phyloP scores from a whole-genome alignment of 2,797 vertebrate genomes.

The Fistularia commersonii region DNA sequence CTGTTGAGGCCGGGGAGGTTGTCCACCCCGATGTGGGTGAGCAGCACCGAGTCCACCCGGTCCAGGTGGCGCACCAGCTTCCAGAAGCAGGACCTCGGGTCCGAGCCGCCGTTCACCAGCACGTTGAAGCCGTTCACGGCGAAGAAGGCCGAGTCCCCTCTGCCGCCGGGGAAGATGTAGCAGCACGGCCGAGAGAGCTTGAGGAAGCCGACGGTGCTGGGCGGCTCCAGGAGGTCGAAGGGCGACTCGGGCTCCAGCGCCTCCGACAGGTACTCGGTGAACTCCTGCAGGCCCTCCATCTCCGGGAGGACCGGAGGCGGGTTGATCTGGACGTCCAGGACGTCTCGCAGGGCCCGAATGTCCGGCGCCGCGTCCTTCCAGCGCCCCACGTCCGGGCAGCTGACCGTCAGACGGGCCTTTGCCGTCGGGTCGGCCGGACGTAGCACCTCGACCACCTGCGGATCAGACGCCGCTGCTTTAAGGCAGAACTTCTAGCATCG shows the following conservation, averaged over 20 bases:
- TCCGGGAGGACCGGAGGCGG: constrained; percentile 69
- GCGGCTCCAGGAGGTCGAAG: constrained; percentile 89
- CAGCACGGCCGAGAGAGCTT: constrained; percentile 93
- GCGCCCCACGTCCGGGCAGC: constrained; percentile 76
- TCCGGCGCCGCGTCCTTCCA: constrained; percentile 71
- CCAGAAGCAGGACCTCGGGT: constrained; percentile 89
- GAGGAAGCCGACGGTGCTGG: constrained; percentile 86
- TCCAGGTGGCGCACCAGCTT: constrained; percentile 94
- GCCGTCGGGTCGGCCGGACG: constrained; percentile 54
- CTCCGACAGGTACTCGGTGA: constrained; percentile 89
- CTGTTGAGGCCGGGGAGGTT: constrained; percentile 90
- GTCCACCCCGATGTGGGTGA: constrained; percentile 86
- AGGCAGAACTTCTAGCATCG: too few relatives aligned
- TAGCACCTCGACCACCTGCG: constrained; percentile 82
- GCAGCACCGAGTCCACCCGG: constrained; percentile 85
- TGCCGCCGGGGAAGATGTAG: constrained; percentile 91
- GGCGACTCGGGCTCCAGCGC: constrained; percentile 83
- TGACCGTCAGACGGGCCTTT: constrained; percentile 78
- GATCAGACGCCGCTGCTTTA: too few relatives aligned
- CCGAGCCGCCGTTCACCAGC: constrained; percentile 89
- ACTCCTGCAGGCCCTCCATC: constrained; percentile 91
- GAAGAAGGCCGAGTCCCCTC: constrained; percentile 90
- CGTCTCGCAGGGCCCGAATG: constrained; percentile 68
- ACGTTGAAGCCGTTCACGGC: constrained; percentile 92
- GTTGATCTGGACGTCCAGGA: constrained; percentile 78